phyloP scores from a whole-genome alignment of 2,888 invertebrate genomes.

The Nemotelus pantherinus region DNA sequence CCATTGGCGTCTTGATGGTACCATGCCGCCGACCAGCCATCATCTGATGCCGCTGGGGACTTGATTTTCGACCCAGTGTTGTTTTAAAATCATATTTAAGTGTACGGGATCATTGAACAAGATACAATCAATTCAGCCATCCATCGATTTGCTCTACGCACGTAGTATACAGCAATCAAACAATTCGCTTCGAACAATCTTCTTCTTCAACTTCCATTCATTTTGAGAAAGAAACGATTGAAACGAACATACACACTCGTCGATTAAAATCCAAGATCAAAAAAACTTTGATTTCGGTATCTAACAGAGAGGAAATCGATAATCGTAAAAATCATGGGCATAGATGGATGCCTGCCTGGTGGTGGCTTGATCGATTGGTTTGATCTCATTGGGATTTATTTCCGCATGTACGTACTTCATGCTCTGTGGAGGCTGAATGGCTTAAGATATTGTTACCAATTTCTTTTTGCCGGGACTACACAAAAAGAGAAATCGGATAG shows the following conservation, averaged over 20 bases:
- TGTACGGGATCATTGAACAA: no score
- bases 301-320: no score
- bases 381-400: not conserved
- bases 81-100: no score
- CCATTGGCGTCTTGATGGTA: conserved; percentile 20
- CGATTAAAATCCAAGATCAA: no score
- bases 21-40: not conserved
- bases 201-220: not conserved
- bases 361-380: conserved; percentile 18
- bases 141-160: not conserved
- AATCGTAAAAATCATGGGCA: no score
- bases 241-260: no score
- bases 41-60: no score
- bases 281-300: no score
- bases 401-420: conserved; percentile 9
- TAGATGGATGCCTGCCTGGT: no score
- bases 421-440: not conserved
- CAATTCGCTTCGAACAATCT: conserved; percentile 20
- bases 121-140: no score
- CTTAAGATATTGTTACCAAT: not conserved
- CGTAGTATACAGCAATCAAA: not conserved
- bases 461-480: not conserved
- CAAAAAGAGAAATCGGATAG: not conserved
- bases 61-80: no score
- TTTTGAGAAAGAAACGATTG: not conserved